These are phyloP conservation scores for Pandemis heparana DNA, from an alignment of 2,888 invertebrate species.

Conservation along the genomic window DNA sequence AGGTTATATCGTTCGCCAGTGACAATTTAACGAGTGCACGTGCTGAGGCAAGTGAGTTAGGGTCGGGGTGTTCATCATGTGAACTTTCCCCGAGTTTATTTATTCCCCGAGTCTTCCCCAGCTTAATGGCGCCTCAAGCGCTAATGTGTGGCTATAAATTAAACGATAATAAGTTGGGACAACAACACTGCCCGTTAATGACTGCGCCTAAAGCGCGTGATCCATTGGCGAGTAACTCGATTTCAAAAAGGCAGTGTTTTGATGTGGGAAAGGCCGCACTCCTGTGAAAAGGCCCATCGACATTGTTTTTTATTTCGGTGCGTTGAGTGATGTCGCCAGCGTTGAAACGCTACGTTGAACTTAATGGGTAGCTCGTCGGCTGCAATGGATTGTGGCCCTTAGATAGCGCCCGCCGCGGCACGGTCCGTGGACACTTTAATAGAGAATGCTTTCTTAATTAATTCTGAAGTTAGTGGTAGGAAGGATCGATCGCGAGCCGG, in stretches of 20 bases:
- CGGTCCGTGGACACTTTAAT: slow-evolving; percentile 34
- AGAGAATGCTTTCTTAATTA: slow-evolving; percentile 35
- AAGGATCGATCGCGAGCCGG: slow-evolving; percentile 10
- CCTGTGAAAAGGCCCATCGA: slow-evolving; percentile 11
- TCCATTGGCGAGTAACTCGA: slow-evolving; percentile 42
- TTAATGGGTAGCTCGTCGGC: slow-evolving; percentile 18
- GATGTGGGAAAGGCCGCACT: not conserved
- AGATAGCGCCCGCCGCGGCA: slow-evolving; percentile 12
- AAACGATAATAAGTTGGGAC: slow-evolving; percentile 84
- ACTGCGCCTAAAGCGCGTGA: slow-evolving; percentile 47
- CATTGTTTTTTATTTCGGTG: slow-evolving; percentile 23
- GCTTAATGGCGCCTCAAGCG: slow-evolving; percentile 81
- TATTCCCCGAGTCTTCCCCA: slow-evolving; percentile 67
- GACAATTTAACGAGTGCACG: slow-evolving; percentile 68
- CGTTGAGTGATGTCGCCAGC: slow-evolving; percentile 7
- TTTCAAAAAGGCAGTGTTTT: slow-evolving; percentile 31
- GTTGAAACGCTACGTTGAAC: slow-evolving; percentile 5
- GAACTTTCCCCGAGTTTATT: slow-evolving; percentile 70
- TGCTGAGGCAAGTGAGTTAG: slow-evolving; percentile 44
- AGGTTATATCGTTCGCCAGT: slow-evolving; percentile 73
- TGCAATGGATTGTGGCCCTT: slow-evolving; percentile 29
- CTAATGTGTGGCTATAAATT: slow-evolving; percentile 84
- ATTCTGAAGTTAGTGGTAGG: slow-evolving; percentile 25
- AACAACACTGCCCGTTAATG: slow-evolving; percentile 75
- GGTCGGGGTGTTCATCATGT: slow-evolving; percentile 67